Evolutionary conservation across 2,797 vertebrate genomes (phyloP).

Genomic region (Danionella dracula): DNA sequence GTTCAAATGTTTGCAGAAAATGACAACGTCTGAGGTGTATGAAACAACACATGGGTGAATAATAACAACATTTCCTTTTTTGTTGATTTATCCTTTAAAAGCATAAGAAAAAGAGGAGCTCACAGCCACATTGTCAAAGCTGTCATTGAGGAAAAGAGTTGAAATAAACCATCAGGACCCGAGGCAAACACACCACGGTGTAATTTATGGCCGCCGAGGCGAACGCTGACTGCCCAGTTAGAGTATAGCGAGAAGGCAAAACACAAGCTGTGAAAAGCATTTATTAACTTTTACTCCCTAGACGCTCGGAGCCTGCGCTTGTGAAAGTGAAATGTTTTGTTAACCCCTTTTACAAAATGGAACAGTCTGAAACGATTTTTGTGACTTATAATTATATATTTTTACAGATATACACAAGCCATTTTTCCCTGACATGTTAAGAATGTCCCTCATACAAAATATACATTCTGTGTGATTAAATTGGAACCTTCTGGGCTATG

Average conservation of each 20-base stretch:
- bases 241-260: slow-evolving; percentile 34
- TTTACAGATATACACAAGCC: slow-evolving; percentile 40
- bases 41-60: no score
- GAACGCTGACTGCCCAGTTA: slow-evolving; percentile 21
- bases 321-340: slow-evolving; percentile 44
- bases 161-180: slow-evolving; percentile 43
- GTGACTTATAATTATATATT: slow-evolving; percentile 46
- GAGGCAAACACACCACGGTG: slow-evolving; percentile 25
- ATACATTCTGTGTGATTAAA: slow-evolving; percentile 43
- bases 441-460: slow-evolving; percentile 42
- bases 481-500: slow-evolving; percentile 45
- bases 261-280: slow-evolving; percentile 40
- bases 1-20: no score
- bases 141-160: slow-evolving; percentile 16
- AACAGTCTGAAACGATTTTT: slow-evolving; percentile 36
- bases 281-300: slow-evolving; percentile 36
- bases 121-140: slow-evolving; percentile 20
- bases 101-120: neutral
- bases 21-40: no score
- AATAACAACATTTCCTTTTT: no score
- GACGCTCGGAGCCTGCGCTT: slow-evolving; percentile 1
- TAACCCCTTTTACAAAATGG: slow-evolving; percentile 34
- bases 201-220: slow-evolving; percentile 40
- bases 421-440: slow-evolving; percentile 50
- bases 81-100: neutral